phyloP scores from a whole-genome alignment of 2,113 vertebrate genomes.

The Rhinogobius similis region DNA sequence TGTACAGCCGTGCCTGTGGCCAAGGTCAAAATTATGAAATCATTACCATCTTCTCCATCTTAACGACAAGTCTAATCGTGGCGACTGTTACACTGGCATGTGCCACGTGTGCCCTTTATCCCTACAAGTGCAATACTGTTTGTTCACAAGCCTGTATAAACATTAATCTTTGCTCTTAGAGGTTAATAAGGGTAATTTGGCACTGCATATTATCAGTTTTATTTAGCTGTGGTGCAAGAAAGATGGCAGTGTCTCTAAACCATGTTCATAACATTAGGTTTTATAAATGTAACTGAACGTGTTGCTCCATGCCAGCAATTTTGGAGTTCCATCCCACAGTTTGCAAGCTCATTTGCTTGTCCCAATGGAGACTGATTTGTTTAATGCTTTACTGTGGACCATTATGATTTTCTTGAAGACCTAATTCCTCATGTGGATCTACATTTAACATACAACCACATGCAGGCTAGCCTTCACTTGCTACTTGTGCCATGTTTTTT shows the following conservation, averaged over 20 bases:
- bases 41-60: constrained; percentile 56
- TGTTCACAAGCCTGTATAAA: constrained; percentile 38
- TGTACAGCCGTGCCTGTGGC: constrained; percentile 65
- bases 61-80: constrained; percentile 68
- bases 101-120: constrained; percentile 12
- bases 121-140: not conserved
- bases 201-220: not conserved
- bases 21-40: constrained; percentile 74
- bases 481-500: not conserved
- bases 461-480: not conserved
- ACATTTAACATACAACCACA: not conserved
- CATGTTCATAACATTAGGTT: not conserved
- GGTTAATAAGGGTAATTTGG: constrained; percentile 68
- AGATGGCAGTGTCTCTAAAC: not conserved
- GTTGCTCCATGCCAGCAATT: not conserved
- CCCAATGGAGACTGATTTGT: too few species aligned
- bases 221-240: not conserved
- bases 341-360: not conserved
- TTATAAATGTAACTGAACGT: not conserved
- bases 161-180: constrained; percentile 65
- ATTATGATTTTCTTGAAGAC: not conserved
- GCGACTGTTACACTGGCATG: constrained; percentile 19
- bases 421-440: not conserved
- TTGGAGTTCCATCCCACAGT: not conserved
- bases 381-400: not conserved